Evolutionary conservation across 1,140 invertebrate genomes (phyloP).

Genomic region (Tetranychus cinnabarinus): DNA sequence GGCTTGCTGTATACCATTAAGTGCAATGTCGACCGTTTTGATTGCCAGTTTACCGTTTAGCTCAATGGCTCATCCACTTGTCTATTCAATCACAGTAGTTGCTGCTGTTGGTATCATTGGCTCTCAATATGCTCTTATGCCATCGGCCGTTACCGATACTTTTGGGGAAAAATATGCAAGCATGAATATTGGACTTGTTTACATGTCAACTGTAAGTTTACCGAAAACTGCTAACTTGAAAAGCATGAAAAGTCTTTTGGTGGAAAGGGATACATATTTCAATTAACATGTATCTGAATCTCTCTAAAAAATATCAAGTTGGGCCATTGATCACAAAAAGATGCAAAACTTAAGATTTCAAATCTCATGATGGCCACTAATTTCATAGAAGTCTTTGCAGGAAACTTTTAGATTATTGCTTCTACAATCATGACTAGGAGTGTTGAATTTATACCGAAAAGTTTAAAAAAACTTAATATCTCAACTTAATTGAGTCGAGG

Average conservation of each 20-base stretch:
- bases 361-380: no score
- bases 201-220: constrained; percentile 5
- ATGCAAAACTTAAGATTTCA: no score
- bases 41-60: not conserved
- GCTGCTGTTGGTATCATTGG: constrained; percentile 1
- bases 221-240: not conserved
- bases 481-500: no score
- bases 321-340: no score
- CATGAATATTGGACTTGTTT: constrained; percentile 6
- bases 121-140: constrained; percentile 7
- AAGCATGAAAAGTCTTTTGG: not conserved
- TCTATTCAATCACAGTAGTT: not conserved
- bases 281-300: no score
- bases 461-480: no score
- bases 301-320: no score
- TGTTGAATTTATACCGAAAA: no score
- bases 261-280: no score
- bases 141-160: constrained; percentile 1
- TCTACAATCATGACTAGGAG: no score
- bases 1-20: constrained; percentile 4
- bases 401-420: no score
- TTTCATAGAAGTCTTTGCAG: no score
- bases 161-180: constrained; percentile 6
- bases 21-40: constrained; percentile 1
- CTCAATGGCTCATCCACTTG: not conserved